Evolutionary conservation across 2,888 invertebrate species (phyloP).

Genomic region (Choristoneura rosaceana): DNA sequence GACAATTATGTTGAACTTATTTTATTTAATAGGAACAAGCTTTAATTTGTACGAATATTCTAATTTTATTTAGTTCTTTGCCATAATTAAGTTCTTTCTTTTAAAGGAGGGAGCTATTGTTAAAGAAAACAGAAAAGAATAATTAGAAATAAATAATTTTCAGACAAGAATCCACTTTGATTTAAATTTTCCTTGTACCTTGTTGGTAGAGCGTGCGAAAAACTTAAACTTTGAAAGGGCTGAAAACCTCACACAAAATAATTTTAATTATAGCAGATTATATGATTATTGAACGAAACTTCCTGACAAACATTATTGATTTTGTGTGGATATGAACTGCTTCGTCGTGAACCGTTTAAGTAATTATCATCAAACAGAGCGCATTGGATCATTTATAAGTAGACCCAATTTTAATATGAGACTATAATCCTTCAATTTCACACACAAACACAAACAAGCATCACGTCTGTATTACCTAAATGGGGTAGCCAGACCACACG

Average conservation of each 20-base stretch:
- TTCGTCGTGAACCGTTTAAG: background rate
- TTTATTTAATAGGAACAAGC: background rate
- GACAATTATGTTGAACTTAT: background rate
- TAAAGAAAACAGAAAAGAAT: background rate
- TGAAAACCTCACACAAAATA: too few species aligned
- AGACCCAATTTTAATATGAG: too few species aligned
- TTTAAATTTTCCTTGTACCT: background rate
- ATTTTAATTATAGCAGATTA: too few species aligned
- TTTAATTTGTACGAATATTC: background rate
- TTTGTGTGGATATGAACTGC: background rate
- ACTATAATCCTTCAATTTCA: slow-evolving; percentile 5
- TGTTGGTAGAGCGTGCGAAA: background rate
- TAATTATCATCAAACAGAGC: background rate
- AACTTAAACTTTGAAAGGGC: background rate
- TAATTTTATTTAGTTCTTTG: background rate
- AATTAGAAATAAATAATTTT: background rate
- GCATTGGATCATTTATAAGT: too few species aligned
- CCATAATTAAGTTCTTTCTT: background rate
- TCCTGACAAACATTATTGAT: background rate
- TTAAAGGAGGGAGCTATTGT: background rate
- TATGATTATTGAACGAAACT: background rate
- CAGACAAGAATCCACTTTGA: background rate
- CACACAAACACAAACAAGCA: too few species aligned
- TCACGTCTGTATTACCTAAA: too few species aligned
- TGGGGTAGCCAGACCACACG: too few species aligned